Conservation (phyloP, 2,113 vertebrate genomes). For the Pelusios castaneus region DNA sequence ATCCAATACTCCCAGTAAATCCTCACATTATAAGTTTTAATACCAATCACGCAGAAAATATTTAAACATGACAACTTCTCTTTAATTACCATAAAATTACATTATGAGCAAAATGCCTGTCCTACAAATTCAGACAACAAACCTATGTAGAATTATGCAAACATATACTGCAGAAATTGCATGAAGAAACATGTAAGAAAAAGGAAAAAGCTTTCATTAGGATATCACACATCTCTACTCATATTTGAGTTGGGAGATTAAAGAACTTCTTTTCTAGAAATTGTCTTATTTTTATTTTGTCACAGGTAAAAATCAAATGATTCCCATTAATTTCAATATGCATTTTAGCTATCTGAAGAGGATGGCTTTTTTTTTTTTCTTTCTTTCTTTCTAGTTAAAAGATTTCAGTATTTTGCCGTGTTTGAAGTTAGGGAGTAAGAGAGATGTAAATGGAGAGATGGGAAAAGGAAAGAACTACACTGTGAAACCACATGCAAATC, state of each 20-base stretch:
- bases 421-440: constrained; percentile 51
- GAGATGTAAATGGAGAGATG: constrained; percentile 18
- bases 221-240: constrained; percentile 22
- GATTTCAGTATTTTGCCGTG: constrained; percentile 33
- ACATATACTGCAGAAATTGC: constrained; percentile 33
- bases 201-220: constrained; percentile 34
- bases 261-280: constrained; percentile 29
- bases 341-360: constrained; percentile 46
- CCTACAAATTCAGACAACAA: constrained; percentile 47
- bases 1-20: constrained; percentile 64
- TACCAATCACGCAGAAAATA: constrained; percentile 47
- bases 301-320: constrained; percentile 36
- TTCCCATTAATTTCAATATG: constrained; percentile 52
- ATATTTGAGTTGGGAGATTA: constrained; percentile 34
- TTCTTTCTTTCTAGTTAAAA: constrained; percentile 55
- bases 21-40: not conserved
- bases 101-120: constrained; percentile 32
- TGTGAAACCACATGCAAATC: constrained; percentile 56
- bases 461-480: constrained; percentile 10
- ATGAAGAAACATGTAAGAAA: constrained; percentile 45
- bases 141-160: constrained; percentile 27
- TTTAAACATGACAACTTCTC: constrained; percentile 38
- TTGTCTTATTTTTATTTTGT: constrained; percentile 59
- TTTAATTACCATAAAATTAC: constrained; percentile 44
- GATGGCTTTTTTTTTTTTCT: constrained; percentile 41